These are phyloP conservation scores for Euproctis similis DNA, from an alignment of 2,888 invertebrate species.

Conservation along the genomic window DNA sequence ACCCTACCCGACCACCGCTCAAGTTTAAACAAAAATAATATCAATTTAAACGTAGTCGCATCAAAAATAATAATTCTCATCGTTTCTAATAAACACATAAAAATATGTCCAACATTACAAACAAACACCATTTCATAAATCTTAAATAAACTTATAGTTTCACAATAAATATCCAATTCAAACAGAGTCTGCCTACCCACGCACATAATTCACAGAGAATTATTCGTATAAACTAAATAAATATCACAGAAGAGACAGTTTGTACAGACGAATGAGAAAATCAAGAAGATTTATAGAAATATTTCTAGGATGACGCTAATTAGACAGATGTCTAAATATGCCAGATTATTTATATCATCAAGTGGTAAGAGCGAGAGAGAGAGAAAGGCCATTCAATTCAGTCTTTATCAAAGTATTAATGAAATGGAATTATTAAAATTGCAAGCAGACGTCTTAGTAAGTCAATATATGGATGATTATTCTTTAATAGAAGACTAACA, in stretches of 20 bases:
- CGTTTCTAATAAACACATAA: slow-evolving; percentile 25
- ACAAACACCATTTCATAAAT: slow-evolving; percentile 45
- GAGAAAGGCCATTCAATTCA: too few species aligned
- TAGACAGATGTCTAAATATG: slow-evolving; percentile 21
- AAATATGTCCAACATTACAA: slow-evolving; percentile 14
- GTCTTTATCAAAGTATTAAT: too few species aligned
- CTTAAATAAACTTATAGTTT: slow-evolving; percentile 56
- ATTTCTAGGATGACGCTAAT: slow-evolving; percentile 37
- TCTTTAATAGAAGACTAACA: too few species aligned
- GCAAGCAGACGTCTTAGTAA: too few species aligned
- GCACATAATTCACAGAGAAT: slow-evolving; percentile 65
- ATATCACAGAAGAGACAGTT: slow-evolving; percentile 64
- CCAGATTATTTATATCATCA: slow-evolving; percentile 18
- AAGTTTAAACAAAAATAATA: too few species aligned
- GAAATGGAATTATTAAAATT: too few species aligned
- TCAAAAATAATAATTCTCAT: too few species aligned
- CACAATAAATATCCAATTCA: slow-evolving; percentile 68
- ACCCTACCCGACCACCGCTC: too few species aligned
- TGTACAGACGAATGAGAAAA: slow-evolving; percentile 53
- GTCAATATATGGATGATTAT: too few species aligned
- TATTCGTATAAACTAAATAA: slow-evolving; percentile 71
- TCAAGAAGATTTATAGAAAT: slow-evolving; percentile 54
- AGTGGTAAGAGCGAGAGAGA: too few species aligned
- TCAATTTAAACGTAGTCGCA: too few species aligned
- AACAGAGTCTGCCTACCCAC: slow-evolving; percentile 69